Evolutionary conservation across 2,113 vertebrate genomes (phyloP), one percentile per base, ranked within the genome.

Genomic region (Synchiropus splendidus): DNA sequence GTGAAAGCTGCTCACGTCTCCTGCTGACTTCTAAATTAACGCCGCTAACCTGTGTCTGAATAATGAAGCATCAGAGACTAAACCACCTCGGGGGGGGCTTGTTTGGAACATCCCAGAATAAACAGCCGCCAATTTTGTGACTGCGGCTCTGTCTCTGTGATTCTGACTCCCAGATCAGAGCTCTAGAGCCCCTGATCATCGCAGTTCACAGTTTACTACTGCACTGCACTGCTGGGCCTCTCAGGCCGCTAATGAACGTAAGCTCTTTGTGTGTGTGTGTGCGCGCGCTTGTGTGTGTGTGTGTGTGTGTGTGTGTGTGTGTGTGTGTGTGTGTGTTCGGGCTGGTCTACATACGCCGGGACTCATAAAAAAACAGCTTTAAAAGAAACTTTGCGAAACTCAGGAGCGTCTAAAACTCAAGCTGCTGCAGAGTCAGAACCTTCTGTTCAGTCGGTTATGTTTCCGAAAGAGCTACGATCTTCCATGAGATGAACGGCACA

Each of bases 171-270:
- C 90, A 94, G 92, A 98, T 96, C 85, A 91, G 92, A 89, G 89
- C 90, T 89, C 87, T 94, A 88, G 89, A 94, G 85, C 92, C 92
- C 78, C 88, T 96, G 88, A 94, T 98, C 89, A 88, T 92, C 84
- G 88, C 89, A 87, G 86, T 93, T 88, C 90, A 94, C 90, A 91
- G 89, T 91, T 88, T 95, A 83, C 88, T 97, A 85, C 90, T 91
- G 86, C 93, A 88, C 86, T 90, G 91, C 87, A 88, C 89, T 89
- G 90, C 81, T 82, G 90, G 90, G 84, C 92, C 89, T 72, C 90
- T 80, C 75, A 73, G 89, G 64, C 86, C 89, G 79, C 75, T 89
- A 84, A 87, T 89, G 83, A 90, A 92, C 90, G 93, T 97, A 97
- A 97, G 93, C 84, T 62, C 58, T 45, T 12, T 52, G 56, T 72